phyloP scores from a whole-genome alignment of 2,888 invertebrate species.

The Clitarchus hookeri region DNA sequence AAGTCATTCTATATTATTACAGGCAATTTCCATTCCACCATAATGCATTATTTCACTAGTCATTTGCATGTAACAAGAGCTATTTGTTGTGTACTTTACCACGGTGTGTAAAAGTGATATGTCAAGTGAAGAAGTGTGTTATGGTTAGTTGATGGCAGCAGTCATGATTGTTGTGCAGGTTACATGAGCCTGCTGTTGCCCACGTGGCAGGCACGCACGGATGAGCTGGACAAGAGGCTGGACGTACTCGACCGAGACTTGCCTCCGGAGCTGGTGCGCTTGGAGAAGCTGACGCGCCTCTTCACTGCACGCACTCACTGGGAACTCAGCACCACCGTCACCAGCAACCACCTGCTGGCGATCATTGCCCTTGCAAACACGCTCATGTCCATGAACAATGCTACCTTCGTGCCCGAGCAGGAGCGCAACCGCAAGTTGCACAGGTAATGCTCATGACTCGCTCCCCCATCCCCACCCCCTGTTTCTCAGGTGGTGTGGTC shows the following conservation, averaged over 20 bases:
- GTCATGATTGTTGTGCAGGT: constrained; percentile 53
- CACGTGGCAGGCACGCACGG: constrained; percentile 70
- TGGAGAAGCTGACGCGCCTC: constrained; percentile 77
- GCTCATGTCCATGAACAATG: constrained; percentile 96
- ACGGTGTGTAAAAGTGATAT: too few relatives aligned
- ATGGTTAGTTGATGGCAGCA: neutral
- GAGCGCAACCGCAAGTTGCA: constrained; percentile 79
- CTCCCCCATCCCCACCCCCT: too few relatives aligned
- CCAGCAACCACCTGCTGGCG: constrained; percentile 93
- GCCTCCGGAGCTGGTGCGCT: constrained; percentile 72
- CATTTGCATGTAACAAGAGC: too few relatives aligned
- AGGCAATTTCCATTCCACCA: too few relatives aligned
- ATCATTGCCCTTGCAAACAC: constrained; percentile 96
- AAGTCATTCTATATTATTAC: too few relatives aligned
- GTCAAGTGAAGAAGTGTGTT: too few relatives aligned
- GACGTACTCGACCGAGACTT: constrained; percentile 57
- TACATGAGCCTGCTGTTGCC: constrained; percentile 94
- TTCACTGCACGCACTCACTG: constrained; percentile 91
- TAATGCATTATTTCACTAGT: too few relatives aligned
- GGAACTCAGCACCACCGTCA: constrained; percentile 93
- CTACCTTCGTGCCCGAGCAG: constrained; percentile 88
- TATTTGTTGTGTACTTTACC: too few relatives aligned
- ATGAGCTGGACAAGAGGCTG: constrained; percentile 48
- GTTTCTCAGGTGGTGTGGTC: neutral
- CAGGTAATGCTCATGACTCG: constrained; percentile 55